Percentiles rank a stretch among this genome's conserved stretches.
Conservation (phyloP, 30 jellyfish, hydroid and myxozoan genomes). For the Euphysa ruthae region DNA sequence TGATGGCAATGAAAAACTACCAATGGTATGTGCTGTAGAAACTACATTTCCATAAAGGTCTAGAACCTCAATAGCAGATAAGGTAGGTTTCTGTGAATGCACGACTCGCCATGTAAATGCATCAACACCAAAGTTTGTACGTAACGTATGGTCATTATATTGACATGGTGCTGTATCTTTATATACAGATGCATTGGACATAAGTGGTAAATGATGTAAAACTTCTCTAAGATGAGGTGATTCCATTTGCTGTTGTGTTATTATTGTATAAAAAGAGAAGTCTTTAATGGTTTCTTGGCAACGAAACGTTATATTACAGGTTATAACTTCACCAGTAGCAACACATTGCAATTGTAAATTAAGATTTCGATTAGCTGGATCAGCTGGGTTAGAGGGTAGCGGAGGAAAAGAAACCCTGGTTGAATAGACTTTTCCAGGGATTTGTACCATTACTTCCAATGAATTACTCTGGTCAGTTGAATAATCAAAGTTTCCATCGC, state of each 20-base stretch:
- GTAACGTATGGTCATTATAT: conserved; percentile 19
- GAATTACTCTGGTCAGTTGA: neutral
- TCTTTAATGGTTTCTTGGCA: neutral
- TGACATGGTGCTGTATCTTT: conserved; percentile 31
- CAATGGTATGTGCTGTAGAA: conserved; percentile 46
- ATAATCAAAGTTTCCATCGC: neutral
- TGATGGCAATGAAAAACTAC: conserved; percentile 23
- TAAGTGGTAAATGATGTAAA: neutral
- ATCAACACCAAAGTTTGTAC: conserved; percentile 8
- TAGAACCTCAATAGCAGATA: conserved; percentile 43
- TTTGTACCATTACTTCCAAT: neutral
- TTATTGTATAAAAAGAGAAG: neutral
- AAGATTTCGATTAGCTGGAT: neutral
- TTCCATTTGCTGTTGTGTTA: conserved; percentile 6
- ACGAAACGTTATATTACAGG: neutral
- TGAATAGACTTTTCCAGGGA: neutral
- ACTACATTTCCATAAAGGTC: conserved; percentile 37
- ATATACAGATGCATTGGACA: conserved; percentile 27
- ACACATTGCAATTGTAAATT: neutral
- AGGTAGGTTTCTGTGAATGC: conserved; percentile 32
- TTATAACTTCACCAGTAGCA: neutral
- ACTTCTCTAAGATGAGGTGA: conserved; percentile 30
- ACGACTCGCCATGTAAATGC: conserved; percentile 46
- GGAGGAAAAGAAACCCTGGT: neutral
- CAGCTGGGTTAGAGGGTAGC: neutral